Conservation (phyloP, 2,113 vertebrate genomes). For the Peromyscus polionotus region DNA sequence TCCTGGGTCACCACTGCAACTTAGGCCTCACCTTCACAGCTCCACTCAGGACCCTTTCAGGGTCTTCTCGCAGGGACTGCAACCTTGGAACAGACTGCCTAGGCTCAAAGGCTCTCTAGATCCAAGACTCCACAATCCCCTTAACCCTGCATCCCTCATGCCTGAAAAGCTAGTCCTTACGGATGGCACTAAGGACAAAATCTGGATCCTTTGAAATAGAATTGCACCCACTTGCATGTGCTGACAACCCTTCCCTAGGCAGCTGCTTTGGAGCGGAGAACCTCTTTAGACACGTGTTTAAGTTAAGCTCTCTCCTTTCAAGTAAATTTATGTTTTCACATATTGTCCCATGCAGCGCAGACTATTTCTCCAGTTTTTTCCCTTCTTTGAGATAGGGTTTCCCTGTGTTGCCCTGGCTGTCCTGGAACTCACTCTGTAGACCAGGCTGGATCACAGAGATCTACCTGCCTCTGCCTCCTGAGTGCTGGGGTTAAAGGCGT, state of each 20-base stretch:
- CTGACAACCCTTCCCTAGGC: not conserved
- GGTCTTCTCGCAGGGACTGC: not conserved
- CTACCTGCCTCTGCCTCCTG: too few species aligned
- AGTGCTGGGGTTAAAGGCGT: too few species aligned
- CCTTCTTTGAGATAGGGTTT: too few species aligned
- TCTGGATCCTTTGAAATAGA: not conserved
- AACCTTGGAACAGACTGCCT: not conserved
- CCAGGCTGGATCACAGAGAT: too few species aligned
- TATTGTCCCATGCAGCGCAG: not conserved
- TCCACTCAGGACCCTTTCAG: not conserved
- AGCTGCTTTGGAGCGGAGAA: not conserved
- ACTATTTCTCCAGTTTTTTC: not conserved
- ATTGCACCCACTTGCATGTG: not conserved
- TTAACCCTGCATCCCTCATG: not conserved
- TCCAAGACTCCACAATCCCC: not conserved
- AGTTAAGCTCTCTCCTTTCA: not conserved
- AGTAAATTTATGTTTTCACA: not conserved
- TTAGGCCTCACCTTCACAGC: not conserved
- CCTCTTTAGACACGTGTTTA: not conserved
- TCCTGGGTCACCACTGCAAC: not conserved
- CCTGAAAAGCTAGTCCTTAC: not conserved
- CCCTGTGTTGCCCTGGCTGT: too few species aligned
- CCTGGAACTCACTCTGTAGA: too few species aligned
- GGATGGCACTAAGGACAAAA: not conserved
- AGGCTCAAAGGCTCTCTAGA: not conserved